Base-by-base conservation (phyloP, 2,888 invertebrate genomes). In the Prosopocoilus inquinatus region DNA sequence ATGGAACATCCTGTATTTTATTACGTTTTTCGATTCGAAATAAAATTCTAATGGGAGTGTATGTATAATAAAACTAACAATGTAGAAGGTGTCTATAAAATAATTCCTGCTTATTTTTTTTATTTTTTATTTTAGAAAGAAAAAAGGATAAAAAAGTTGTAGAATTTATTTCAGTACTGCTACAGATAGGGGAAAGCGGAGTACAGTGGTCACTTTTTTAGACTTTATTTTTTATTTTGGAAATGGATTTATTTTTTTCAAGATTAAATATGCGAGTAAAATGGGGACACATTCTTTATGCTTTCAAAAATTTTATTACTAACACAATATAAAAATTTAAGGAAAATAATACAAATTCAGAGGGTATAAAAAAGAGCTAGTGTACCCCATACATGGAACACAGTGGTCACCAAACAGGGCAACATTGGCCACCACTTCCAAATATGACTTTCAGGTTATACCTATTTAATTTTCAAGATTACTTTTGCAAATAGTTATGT, bases 331-430 rank as follows among this genome's bases (percentile, higher is more conserved):
- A 7, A 39, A 39, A 3, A 39, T 39, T 39, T 39, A 39, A 12
- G 39, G 9, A 16, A 39, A 39, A 39, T 9, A n/a, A 39, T 39
- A 39, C 39, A 39, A 39, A 39, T 39, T 39, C n/a, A 39, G 12
- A 39, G 39, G 2, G 39, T 39, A n/a, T 11, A 39, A 39, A 39
- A 39, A 36, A 36, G 3, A 11, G n/a, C 8, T 11, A 39, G 7
- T 39, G 39, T 39, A 9, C n/a, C 39, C 39, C 39, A 39, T 39
- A 39, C 39, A 39, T 9, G n/a, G 39, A 11, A n/a, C 39, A 39
- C 2, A 39, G 39, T 39, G 39, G 39, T 39, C 39, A 39, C 8
- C n/a, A n/a, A n/a, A n/a, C n/a, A n/a, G n/a, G n/a, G 39, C 4
- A 39, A 39, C 39, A 39, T 9, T 39, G 12, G 9, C 2, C 39